phyloP scores from a whole-genome alignment of 2,888 invertebrate species.

The Eudasyphora cyanicolor region DNA sequence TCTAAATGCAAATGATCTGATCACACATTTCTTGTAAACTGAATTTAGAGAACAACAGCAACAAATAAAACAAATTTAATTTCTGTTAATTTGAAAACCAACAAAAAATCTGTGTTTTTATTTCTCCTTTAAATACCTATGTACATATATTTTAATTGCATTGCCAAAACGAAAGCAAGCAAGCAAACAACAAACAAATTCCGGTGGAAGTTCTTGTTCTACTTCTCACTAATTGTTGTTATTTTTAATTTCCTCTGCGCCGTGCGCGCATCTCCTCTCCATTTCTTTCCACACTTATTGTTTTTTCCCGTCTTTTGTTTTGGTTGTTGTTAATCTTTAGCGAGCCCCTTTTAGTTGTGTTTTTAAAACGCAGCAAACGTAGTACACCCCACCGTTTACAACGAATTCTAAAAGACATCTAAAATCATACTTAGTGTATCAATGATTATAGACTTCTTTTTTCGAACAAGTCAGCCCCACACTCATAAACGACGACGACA shows the following conservation, averaged over 20 bases:
- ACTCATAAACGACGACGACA: slow-evolving; percentile 41
- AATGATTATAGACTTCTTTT: slow-evolving; percentile 67
- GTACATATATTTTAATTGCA: not conserved
- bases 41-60: not conserved
- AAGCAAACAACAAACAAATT: not conserved
- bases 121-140: no score
- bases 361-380: slow-evolving; percentile 56
- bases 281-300: not conserved
- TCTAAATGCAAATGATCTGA: no score
- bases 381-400: slow-evolving; percentile 66
- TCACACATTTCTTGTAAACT: not conserved
- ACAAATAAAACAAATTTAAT: not conserved
- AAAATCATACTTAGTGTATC: slow-evolving; percentile 63
- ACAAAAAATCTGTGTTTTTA: slow-evolving; percentile 24
- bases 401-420: slow-evolving; percentile 70
- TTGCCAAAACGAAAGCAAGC: not conserved
- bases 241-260: not conserved
- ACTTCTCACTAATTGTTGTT: slow-evolving; percentile 16
- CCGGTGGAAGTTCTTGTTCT: no score
- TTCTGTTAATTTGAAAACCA: not conserved
- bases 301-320: slow-evolving; percentile 1
- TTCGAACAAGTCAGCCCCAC: slow-evolving; percentile 42
- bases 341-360: slow-evolving; percentile 43
- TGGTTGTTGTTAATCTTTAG: not conserved
- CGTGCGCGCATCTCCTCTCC: not conserved